Base-by-base conservation (phyloP, 2,888 invertebrate species). In the Caenorhabditis macrosperma region DNA sequence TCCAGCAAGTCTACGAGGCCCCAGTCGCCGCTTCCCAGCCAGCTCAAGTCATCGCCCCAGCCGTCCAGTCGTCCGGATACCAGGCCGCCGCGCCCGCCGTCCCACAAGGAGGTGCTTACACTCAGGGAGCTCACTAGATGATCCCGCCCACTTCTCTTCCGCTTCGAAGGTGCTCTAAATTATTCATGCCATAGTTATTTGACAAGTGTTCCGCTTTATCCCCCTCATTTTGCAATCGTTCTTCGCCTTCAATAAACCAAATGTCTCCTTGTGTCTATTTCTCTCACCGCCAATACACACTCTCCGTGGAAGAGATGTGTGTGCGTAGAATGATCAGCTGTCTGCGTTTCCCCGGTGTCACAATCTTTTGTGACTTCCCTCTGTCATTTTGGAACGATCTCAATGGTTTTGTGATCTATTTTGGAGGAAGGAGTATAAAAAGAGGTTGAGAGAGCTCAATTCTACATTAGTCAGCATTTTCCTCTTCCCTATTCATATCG, bases 51-150 rank as follows among this genome's bases (percentile, higher is more conserved):
- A 28, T 15, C 20, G 60, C 61, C 26, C 71, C 61, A 28, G 50
- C 57, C 6, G 67, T 44, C 54, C 71, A 71, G 38, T 24, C 52
- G 1, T 38, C 69, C 5, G 69, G 69, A 60, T 69, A 69, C 26
- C 71, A 61, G 35, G 60, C 48, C 55, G 41, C 24, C 9, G 60
- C 69, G 38, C 69, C 44, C 41, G 46, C 20, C 20, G 46, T 50
- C 28, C 38, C 44, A 17, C 44, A 44, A 44, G 72, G 55, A 55
- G 74, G 74, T 59, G 57, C 74, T 24, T 74, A 74, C 35, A 17
- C 64, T 24, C 74, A 74, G 52, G 74, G 74, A 74, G 44, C 52
- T 26, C 57, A 74, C 38, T 64, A 64, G 59, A 59, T 20, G n/a
- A n/a, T n/a, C n/a, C n/a, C n/a, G n/a, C n/a, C n/a, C n/a, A n/a